Percentiles rank a stretch among this genome's conserved stretches.
These are phyloP conservation scores for Cylas formicarius DNA, from an alignment of 1,140 invertebrate genomes.

Conservation along the genomic window DNA sequence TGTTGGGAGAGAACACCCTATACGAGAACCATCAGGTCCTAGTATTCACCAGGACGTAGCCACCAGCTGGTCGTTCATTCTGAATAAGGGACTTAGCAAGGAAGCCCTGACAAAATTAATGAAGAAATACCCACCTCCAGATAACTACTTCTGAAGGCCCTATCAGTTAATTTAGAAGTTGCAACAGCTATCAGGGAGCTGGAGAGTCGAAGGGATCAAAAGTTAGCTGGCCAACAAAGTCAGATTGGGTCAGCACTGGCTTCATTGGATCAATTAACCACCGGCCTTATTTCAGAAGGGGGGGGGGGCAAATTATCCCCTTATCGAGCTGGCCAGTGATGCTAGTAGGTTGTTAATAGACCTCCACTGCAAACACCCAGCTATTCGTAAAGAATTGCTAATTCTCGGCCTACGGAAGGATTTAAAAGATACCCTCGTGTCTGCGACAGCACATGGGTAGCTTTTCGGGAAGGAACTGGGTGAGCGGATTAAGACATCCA, in stretches of 20 bases:
- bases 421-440: too few relatives aligned
- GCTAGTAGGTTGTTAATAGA: too few relatives aligned
- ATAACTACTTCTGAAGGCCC: conserved; percentile 1
- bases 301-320: too few relatives aligned
- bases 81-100: conserved; percentile 2
- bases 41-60: conserved; percentile 11
- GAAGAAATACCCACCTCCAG: conserved; percentile 6
- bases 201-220: conserved; percentile 3
- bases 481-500: conserved; percentile 1
- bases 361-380: too few relatives aligned
- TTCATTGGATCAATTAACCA: conserved; percentile 1
- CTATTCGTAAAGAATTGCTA: too few relatives aligned
- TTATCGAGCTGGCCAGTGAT: too few relatives aligned
- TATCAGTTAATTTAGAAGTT: not conserved
- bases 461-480: too few relatives aligned
- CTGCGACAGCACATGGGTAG: too few relatives aligned
- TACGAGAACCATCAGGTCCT: not conserved
- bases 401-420: too few relatives aligned
- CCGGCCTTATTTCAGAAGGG: not conserved
- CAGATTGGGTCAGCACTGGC: conserved; percentile 1
- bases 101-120: not conserved
- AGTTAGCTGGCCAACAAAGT: not conserved
- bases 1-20: conserved; percentile 3
- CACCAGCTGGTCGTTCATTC: conserved; percentile 4
- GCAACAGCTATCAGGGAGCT: not conserved